phyloP scores from a whole-genome alignment of 2,113 vertebrate genomes.

The Peromyscus polionotus region DNA sequence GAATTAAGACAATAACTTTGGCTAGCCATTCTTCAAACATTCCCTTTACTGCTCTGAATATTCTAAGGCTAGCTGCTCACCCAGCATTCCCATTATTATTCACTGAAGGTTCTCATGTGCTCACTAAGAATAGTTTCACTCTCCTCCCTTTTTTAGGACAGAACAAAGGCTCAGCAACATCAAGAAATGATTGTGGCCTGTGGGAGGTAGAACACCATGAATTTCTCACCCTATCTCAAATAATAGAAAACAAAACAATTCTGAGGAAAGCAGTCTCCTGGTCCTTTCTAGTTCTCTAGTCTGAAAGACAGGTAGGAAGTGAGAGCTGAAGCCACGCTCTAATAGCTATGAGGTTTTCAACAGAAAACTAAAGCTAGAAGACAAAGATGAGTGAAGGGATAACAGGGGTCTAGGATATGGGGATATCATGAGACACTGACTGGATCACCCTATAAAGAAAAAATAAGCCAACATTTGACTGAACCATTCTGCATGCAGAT shows the following conservation, averaged over 20 bases:
- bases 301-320: accelerated
- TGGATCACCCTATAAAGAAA: background rate
- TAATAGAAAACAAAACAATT: background rate
- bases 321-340: background rate
- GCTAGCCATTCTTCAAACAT: background rate
- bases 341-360: background rate
- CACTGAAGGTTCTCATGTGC: background rate
- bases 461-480: background rate
- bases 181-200: background rate
- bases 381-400: background rate
- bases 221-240: background rate
- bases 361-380: background rate
- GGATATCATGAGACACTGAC: background rate
- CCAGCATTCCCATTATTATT: background rate
- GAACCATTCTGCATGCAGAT: background rate
- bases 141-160: background rate
- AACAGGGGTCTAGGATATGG: background rate
- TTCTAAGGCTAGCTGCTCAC: background rate
- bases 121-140: background rate
- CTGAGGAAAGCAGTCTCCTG: background rate
- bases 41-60: background rate
- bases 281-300: background rate
- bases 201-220: background rate
- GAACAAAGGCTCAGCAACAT: background rate
- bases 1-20: background rate